Evolutionary conservation across 1,140 invertebrate species (phyloP), one percentile per base, ranked within the genome.

Genomic region (Brachionus manjavacas): DNA sequence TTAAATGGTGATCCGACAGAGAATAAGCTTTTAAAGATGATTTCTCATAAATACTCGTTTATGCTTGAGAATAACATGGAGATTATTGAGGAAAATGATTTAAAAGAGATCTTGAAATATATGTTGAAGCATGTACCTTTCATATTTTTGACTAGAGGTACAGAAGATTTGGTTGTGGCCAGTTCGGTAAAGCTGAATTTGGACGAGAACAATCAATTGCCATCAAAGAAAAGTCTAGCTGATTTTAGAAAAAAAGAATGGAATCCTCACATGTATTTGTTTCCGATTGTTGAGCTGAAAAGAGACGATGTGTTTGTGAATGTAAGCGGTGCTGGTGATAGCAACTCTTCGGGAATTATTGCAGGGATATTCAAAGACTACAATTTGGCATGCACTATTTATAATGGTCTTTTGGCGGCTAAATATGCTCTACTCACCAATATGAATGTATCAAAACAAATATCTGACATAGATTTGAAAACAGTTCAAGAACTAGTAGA

Each of bases 301-400:
- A 43, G 39, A 20, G 25, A 83, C 14, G 64, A 83, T 16, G 31
- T 8, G 23, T 43, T 83, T 35, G 43, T 55, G 12, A 83, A 83
- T 70, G 81, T 83, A 28, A 83, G 60, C 49, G 81, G 81, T 25
- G 81, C 81, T 55, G 81, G 81, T 35, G 81, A 83, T 70, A 70
- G 81, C 41, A 68, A 31, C 28, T 35, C 64, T 60, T 52, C 81
- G n/a, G 81, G 81, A 46, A 68, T 83, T 70, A 83, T 83, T 20
- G 25, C 39, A 14, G 60, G 60, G 4, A 68, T 83, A 16, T 49
- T 83, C 14, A 83, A 83, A 55, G 20, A 49, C 8, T 68, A 83
- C 55, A 70, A 49, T 72, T 43, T 83, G 3, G 3, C 9, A 16
- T 60, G 68, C 3, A n/a, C 64, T 1, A 55, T 83, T 46, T 46